phyloP scores from a whole-genome alignment of 1,140 invertebrate species.

The Drosophila pallidifrons region DNA sequence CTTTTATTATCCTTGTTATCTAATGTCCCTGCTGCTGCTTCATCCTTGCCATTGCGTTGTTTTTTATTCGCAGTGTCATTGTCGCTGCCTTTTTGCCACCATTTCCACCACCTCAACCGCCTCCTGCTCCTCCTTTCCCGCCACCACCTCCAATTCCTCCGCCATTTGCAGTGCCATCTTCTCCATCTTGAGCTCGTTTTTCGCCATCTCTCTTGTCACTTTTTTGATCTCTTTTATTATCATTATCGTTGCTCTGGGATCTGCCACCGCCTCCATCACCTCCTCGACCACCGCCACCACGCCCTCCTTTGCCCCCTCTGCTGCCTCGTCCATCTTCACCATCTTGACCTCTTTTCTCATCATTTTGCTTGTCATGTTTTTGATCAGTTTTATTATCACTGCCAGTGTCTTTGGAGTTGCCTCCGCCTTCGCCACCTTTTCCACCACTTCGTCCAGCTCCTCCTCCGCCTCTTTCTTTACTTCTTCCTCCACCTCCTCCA shows the following conservation, averaged over 20 bases:
- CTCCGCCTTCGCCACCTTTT: background rate
- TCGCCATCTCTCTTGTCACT: conserved; percentile 8
- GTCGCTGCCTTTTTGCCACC: background rate
- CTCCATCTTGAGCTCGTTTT: conserved; percentile 5
- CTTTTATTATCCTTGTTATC: conserved; percentile 5
- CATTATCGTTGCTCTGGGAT: background rate
- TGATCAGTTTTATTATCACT: background rate
- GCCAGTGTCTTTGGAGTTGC: background rate
- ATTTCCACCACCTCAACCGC: background rate
- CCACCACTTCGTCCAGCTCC: background rate
- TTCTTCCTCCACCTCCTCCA: conserved; percentile 6
- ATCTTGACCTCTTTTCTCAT: background rate
- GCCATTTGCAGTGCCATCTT: background rate
- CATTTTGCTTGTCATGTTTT: background rate
- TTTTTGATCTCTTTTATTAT: background rate
- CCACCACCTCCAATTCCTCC: background rate
- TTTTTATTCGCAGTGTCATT: background rate
- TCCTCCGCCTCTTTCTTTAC: background rate
- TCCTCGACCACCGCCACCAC: conserved; percentile 15
- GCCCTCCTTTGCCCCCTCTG: background rate
- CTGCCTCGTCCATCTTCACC: background rate
- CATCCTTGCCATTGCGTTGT: background rate
- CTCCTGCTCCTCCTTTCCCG: background rate
- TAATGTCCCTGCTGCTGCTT: background rate
- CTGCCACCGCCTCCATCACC: conserved; percentile 3